These are phyloP conservation scores for Tragelaphus strepsiceros DNA, from an alignment of 2,113 vertebrate species.

Conservation along the genomic window DNA sequence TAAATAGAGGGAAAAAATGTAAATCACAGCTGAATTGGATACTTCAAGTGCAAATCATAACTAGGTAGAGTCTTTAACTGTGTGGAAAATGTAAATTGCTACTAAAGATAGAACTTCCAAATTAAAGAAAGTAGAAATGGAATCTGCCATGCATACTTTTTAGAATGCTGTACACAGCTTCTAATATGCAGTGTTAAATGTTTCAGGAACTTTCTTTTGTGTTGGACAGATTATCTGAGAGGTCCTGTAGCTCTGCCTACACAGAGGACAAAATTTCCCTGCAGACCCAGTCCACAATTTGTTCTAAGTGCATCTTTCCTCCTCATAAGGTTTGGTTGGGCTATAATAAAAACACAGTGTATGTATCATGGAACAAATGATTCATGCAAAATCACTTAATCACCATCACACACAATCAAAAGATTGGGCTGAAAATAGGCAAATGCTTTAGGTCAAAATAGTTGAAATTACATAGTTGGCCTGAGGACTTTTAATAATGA, in stretches of 20 bases:
- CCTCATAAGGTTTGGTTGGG: not conserved
- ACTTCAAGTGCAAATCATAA: constrained; percentile 63
- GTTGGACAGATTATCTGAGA: not conserved
- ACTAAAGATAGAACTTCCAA: constrained; percentile 62
- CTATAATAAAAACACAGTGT: not conserved
- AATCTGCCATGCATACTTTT: not conserved
- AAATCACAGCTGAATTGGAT: constrained; percentile 46
- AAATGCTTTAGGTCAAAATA: constrained; percentile 27
- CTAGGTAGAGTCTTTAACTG: constrained; percentile 54
- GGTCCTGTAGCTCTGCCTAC: not conserved
- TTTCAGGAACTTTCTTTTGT: not conserved
- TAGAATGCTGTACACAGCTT: not conserved
- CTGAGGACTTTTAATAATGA: constrained; percentile 19
- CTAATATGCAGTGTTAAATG: not conserved
- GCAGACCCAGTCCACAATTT: not conserved
- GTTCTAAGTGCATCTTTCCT: not conserved
- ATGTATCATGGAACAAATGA: not conserved
- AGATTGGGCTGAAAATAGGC: not conserved
- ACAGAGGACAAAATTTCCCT: not conserved
- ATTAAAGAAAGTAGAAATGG: constrained; percentile 31
- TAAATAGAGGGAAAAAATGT: not conserved
- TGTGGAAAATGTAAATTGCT: constrained; percentile 68
- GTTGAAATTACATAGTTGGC: constrained; percentile 34
- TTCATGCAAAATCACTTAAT: not conserved
- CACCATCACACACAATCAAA: not conserved